Conservation (phyloP, 2,113 vertebrate species). For the Sprattus sprattus region DNA sequence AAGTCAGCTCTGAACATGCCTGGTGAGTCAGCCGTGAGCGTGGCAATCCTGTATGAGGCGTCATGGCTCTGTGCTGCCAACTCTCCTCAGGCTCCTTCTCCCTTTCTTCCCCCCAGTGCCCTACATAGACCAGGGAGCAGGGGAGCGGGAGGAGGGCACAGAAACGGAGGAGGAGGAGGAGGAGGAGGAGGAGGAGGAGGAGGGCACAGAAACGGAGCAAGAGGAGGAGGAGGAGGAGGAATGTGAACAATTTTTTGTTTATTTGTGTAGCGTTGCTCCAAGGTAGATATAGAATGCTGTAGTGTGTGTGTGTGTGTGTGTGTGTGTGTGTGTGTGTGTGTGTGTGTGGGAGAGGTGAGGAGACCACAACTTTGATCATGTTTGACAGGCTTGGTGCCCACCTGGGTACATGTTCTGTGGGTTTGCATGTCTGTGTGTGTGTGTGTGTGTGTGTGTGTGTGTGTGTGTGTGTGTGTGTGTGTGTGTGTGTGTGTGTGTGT, state of each 20-base stretch:
- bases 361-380: not conserved
- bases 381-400: not conserved
- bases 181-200: not conserved
- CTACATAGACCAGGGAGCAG: constrained; percentile 17
- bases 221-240: not conserved
- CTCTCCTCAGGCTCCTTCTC: not conserved
- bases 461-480: no score
- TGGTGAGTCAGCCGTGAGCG: constrained; percentile 4
- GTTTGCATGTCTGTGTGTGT: not conserved
- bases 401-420: not conserved
- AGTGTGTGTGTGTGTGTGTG: constrained; percentile 1
- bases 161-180: not conserved
- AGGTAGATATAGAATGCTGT: not conserved
- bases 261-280: not conserved
- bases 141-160: not conserved
- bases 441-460: no score
- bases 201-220: not conserved
- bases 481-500: no score
- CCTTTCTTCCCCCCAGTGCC: constrained; percentile 3
- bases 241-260: not conserved
- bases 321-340: not conserved
- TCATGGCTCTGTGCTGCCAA: not conserved
- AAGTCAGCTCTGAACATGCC: not conserved
- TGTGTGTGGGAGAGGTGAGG: not conserved
- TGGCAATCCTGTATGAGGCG: constrained; percentile 1